These are phyloP conservation scores for Oxyscelio sp. DNA, from an alignment of 2,888 invertebrate species.

Conservation along the genomic window DNA sequence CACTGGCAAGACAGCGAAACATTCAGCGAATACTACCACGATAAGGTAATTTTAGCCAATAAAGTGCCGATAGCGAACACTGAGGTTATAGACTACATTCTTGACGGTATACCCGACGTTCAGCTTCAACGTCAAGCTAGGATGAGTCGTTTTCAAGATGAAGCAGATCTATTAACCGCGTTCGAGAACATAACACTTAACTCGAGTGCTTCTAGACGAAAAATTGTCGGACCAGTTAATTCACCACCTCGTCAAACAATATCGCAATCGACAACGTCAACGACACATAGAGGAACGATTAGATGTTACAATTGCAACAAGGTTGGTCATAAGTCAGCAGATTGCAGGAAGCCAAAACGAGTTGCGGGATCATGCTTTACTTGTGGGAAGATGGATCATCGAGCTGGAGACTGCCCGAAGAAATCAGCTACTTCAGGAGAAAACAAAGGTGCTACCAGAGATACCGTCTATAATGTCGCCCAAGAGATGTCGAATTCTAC, in stretches of 20 bases:
- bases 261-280: background rate
- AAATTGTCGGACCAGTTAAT: background rate
- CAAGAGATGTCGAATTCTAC: background rate
- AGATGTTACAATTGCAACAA: conserved; percentile 49
- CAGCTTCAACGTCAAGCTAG: conserved; percentile 52
- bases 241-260: no score
- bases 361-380: conserved; percentile 35
- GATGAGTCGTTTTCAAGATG: conserved; percentile 39
- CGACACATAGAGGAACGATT: background rate
- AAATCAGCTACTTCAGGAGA: background rate
- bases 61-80: background rate
- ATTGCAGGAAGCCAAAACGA: conserved; percentile 25
- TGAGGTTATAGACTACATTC: background rate
- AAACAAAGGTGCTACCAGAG: background rate
- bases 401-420: conserved; percentile 26
- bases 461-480: background rate
- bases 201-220: background rate
- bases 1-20: conserved; percentile 61
- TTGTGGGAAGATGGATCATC: conserved; percentile 32
- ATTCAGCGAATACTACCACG: conserved; percentile 72
- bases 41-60: conserved; percentile 43
- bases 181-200: conserved; percentile 14
- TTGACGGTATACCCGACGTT: conserved; percentile 24
- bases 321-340: conserved; percentile 26
- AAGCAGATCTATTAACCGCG: background rate